A percentile compares a stretch with the other conserved stretches of the same genome.
phyloP scores from a whole-genome alignment of 2,797 vertebrate genomes.

The Enteromius anoplus region DNA sequence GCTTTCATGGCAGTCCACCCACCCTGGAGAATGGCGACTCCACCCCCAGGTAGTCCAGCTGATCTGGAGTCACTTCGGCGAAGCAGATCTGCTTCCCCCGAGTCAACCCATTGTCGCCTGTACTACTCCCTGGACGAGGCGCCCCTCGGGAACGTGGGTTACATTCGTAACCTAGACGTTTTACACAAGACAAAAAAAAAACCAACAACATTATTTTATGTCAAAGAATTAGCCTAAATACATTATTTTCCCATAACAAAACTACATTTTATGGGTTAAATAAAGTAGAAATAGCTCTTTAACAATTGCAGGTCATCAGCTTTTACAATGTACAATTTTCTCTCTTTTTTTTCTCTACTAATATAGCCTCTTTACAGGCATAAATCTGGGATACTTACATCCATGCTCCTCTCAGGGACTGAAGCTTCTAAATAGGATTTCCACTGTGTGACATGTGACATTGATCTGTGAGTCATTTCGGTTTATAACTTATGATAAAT shows the following conservation, averaged over 20 bases:
- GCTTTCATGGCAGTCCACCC: too few species aligned
- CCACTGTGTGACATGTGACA: conserved; percentile 52
- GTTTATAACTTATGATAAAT: conserved; percentile 61
- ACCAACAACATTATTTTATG: not conserved
- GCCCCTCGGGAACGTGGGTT: too few species aligned
- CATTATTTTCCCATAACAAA: not conserved
- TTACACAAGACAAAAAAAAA: not conserved
- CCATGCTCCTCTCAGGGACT: conserved; percentile 16
- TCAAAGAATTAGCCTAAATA: not conserved
- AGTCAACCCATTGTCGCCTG: too few species aligned
- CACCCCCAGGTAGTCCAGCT: too few species aligned
- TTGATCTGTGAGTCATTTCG: conserved; percentile 59
- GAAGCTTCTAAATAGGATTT: conserved; percentile 52
- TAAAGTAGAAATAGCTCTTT: not conserved
- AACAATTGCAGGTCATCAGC: not conserved
- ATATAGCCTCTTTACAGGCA: not conserved
- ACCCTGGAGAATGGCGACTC: too few species aligned
- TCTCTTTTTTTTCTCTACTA: not conserved
- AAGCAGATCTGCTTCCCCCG: too few species aligned
- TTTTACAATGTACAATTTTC: not conserved
- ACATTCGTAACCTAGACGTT: not conserved
- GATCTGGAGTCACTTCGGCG: too few species aligned
- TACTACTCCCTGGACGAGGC: too few species aligned
- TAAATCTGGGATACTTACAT: conserved; percentile 19
- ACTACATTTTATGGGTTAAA: not conserved